Percentiles rank a stretch among this genome's conserved stretches.
Conservation (phyloP, 2,888 invertebrate species). For the Drosophila neotestacea region DNA sequence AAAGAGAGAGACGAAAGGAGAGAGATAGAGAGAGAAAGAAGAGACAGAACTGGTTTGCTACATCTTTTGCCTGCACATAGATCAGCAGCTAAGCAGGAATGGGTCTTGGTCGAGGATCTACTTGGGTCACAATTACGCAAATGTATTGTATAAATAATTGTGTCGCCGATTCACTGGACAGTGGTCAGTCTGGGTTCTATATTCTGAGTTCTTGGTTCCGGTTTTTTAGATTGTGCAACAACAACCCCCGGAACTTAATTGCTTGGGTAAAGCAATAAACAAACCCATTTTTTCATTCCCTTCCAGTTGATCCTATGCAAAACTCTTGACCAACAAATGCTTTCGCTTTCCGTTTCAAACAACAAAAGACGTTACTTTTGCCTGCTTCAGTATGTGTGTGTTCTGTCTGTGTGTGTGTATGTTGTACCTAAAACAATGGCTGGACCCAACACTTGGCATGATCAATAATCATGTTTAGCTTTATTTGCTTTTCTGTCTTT, state of each 20-base stretch:
- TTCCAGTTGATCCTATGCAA: slow-evolving; percentile 10
- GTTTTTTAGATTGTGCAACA: slow-evolving; percentile 33
- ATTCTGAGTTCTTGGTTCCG: slow-evolving; percentile 18
- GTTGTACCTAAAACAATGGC: slow-evolving; percentile 46
- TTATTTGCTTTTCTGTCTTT: slow-evolving; percentile 51
- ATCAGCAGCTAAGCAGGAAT: slow-evolving; percentile 32
- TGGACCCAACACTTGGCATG: slow-evolving; percentile 62
- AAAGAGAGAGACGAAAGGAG: background rate
- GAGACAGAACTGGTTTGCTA: slow-evolving; percentile 42
- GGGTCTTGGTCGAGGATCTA: slow-evolving; percentile 39
- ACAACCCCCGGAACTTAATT: slow-evolving; percentile 71
- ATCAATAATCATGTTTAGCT: slow-evolving; percentile 70
- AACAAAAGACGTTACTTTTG: slow-evolving; percentile 75
- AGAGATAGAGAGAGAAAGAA: background rate
- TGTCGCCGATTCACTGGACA: slow-evolving; percentile 62
- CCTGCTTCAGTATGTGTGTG: slow-evolving; percentile 24
- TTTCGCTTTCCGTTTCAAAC: slow-evolving; percentile 60
- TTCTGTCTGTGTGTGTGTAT: slow-evolving; percentile 20
- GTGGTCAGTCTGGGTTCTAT: slow-evolving; percentile 53
- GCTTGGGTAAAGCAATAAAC: slow-evolving; percentile 76
- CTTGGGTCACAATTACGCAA: slow-evolving; percentile 82
- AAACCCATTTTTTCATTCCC: slow-evolving; percentile 56
- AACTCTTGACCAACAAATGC: slow-evolving; percentile 64
- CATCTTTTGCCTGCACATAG: slow-evolving; percentile 48
- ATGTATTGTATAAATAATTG: slow-evolving; percentile 83